phyloP scores from a whole-genome alignment of 1,140 invertebrate genomes.

The Rhopalosiphum maidis region DNA sequence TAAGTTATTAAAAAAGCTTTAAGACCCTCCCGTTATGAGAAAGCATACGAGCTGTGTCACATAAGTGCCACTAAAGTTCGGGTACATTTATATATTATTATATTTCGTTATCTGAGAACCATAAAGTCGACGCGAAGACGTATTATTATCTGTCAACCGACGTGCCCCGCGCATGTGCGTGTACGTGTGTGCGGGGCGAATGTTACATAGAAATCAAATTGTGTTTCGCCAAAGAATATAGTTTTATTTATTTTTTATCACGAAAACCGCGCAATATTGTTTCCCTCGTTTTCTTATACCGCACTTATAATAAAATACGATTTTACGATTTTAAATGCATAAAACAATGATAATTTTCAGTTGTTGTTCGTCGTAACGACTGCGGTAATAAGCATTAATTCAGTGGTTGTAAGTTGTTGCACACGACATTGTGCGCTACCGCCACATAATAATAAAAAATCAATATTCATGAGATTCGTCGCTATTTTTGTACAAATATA shows the following conservation, averaged over 20 bases:
- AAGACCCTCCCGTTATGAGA: not conserved
- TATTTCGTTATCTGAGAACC: not conserved
- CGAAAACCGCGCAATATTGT: not conserved
- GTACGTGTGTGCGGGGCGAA: not conserved
- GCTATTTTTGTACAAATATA: no score
- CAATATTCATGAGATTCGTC: no score
- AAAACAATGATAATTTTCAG: not conserved
- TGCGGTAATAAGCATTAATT: not conserved
- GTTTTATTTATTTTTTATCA: not conserved
- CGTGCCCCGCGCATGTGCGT: no score
- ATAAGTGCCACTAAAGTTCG: constrained; percentile 22
- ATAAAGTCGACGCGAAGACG: not conserved
- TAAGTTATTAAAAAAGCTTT: constrained; percentile 51
- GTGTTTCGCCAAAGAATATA: not conserved
- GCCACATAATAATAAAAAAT: no score
- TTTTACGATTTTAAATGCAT: not conserved
- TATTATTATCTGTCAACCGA: constrained; percentile 14
- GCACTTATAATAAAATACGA: not conserved
- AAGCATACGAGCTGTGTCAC: not conserved
- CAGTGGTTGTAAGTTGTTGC: not conserved
- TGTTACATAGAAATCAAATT: not conserved
- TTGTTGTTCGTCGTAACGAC: not conserved
- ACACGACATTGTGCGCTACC: not conserved
- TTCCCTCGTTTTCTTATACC: not conserved
- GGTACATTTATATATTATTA: not conserved